A percentile compares a stretch with the other conserved stretches of the same genome.
These are phyloP conservation scores for Sorex maritimensis DNA, from an alignment of 2,797 vertebrate genomes.

Conservation along the genomic window DNA sequence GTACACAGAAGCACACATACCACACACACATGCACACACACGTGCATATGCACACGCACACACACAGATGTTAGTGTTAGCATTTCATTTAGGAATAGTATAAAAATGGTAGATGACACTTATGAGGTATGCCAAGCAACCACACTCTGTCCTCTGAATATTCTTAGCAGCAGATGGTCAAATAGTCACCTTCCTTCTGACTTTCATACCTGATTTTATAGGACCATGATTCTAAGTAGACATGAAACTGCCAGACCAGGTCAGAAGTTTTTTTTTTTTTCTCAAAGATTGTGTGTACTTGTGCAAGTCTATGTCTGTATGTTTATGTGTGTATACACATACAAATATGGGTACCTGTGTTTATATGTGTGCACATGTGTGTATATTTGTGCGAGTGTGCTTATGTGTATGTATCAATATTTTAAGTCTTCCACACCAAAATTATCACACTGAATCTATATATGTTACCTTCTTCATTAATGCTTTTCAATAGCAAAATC, in stretches of 20 bases:
- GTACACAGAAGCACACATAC: background rate
- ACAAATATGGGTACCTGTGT: background rate
- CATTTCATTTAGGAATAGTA: background rate
- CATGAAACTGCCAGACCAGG: slow-evolving; percentile 32
- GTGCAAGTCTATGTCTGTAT: background rate
- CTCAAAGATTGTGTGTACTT: background rate
- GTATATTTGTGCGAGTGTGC: too few species aligned
- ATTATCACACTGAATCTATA: background rate
- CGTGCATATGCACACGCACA: background rate
- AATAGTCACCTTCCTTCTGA: slow-evolving; percentile 14
- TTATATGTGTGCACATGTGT: background rate
- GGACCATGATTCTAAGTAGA: slow-evolving; percentile 5
- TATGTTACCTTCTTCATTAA: background rate
- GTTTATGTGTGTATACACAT: background rate
- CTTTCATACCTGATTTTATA: background rate
- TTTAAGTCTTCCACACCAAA: background rate
- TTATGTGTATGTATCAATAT: too few species aligned
- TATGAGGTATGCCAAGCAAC: background rate
- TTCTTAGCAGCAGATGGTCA: slow-evolving; percentile 51
- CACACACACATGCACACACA: background rate
- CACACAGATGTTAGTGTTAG: background rate
- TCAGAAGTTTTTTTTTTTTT: background rate
- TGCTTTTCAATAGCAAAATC: background rate
- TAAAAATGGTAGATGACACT: slow-evolving; percentile 33
- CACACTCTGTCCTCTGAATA: background rate